These are phyloP conservation scores for Saguinus oedipus DNA, from an alignment of 2,797 vertebrate genomes.

Conservation along the genomic window DNA sequence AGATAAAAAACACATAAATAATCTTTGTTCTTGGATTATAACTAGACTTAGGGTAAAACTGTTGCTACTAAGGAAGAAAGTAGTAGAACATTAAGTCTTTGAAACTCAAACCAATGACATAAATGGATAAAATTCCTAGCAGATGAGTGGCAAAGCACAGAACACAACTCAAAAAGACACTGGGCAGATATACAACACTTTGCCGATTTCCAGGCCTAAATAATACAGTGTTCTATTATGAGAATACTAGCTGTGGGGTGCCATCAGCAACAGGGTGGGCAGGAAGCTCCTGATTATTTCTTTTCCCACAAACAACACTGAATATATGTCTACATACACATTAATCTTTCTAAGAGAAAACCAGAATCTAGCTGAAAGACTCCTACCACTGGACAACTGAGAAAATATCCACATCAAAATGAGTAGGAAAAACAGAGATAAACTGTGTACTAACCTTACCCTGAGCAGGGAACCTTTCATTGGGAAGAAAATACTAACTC, in stretches of 20 bases:
- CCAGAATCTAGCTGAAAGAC: background rate
- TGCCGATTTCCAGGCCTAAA: background rate
- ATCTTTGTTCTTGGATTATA: background rate
- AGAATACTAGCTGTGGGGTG: background rate
- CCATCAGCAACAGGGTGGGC: background rate
- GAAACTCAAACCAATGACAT: background rate
- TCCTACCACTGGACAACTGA: background rate
- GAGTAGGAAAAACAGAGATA: background rate
- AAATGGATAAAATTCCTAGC: background rate
- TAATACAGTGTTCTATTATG: background rate
- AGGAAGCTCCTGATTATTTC: background rate
- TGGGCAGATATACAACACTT: background rate
- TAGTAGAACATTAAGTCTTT: background rate
- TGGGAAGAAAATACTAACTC: background rate
- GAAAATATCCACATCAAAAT: background rate
- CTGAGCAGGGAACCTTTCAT: background rate
- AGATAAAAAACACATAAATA: background rate
- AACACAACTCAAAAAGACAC: background rate
- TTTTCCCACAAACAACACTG: background rate
- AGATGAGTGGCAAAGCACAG: background rate
- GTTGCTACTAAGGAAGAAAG: background rate
- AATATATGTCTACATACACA: background rate
- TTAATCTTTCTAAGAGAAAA: background rate
- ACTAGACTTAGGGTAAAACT: background rate
- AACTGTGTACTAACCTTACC: background rate